These are phyloP conservation scores for Lutjanus argentimaculatus DNA, from an alignment of 2,797 vertebrate species.

Conservation along the genomic window DNA sequence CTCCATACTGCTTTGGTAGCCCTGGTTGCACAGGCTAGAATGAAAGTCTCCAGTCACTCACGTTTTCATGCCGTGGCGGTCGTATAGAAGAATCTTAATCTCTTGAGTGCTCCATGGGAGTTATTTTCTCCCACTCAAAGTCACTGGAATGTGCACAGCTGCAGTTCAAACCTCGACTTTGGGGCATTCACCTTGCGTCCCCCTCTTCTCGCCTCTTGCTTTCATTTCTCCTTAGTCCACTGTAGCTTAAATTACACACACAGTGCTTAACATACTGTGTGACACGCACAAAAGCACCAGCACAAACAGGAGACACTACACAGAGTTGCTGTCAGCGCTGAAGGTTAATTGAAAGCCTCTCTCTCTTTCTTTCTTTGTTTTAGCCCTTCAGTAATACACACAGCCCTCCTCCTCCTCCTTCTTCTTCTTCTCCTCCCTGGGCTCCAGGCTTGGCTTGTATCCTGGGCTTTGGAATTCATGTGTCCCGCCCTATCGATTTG, in stretches of 20 bases:
- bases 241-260: constrained; percentile 53
- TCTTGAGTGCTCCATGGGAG: constrained; percentile 58
- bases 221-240: constrained; percentile 31
- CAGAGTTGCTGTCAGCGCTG: constrained; percentile 52
- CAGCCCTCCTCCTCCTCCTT: constrained; percentile 22
- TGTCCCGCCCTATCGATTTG: constrained; percentile 83
- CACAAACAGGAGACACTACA: constrained; percentile 41
- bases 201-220: not conserved
- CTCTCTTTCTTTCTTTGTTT: constrained; percentile 59
- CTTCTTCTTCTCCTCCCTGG: constrained; percentile 43
- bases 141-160: constrained; percentile 73
- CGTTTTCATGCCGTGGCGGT: constrained; percentile 39
- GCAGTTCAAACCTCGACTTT: constrained; percentile 66
- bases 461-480: constrained; percentile 79
- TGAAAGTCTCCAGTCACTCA: constrained; percentile 44
- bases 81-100: constrained; percentile 70
- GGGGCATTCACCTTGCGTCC: constrained; percentile 51
- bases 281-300: constrained; percentile 54
- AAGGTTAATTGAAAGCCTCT: constrained; percentile 76
- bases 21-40: constrained; percentile 1
- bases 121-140: constrained; percentile 68
- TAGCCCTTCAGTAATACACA: constrained; percentile 55
- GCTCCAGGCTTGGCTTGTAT: constrained; percentile 77
- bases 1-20: constrained; percentile 28
- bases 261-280: constrained; percentile 45